These are phyloP conservation scores for Poecilia velifera DNA, from an alignment of 2,797 vertebrate genomes.

Conservation along the genomic window DNA sequence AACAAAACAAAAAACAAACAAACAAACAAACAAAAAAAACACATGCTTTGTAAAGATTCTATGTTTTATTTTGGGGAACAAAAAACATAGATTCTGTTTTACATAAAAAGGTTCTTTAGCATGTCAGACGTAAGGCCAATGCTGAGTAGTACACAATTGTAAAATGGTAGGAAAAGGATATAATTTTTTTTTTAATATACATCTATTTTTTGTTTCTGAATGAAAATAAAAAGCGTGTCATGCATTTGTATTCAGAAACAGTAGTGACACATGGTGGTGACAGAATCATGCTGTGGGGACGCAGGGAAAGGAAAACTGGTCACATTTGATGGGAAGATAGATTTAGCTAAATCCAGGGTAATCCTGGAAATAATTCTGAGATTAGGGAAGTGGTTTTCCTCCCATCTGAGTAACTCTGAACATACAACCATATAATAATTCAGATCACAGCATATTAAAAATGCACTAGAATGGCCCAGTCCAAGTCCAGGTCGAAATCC, in stretches of 20 bases:
- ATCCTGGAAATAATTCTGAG: not conserved
- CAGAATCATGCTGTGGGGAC: not conserved
- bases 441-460: not conserved
- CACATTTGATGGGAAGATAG: not conserved
- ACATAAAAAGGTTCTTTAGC: not conserved
- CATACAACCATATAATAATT: not conserved
- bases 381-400: not conserved
- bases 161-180: not conserved
- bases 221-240: not conserved
- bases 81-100: not conserved
- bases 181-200: not conserved
- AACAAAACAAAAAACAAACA: not conserved
- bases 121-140: not conserved
- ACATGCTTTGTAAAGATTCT: constrained; percentile 17
- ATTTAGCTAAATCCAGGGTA: not conserved
- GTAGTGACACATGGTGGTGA: not conserved
- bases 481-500: too few relatives aligned
- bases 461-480: not conserved
- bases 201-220: not conserved
- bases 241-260: not conserved
- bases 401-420: not conserved
- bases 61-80: not conserved
- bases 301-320: not conserved
- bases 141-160: not conserved
- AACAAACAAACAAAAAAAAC: too few relatives aligned